Percentiles rank a stretch among this genome's conserved stretches.
Conservation (phyloP, 2,797 vertebrate species). For the Trachurus trachurus region DNA sequence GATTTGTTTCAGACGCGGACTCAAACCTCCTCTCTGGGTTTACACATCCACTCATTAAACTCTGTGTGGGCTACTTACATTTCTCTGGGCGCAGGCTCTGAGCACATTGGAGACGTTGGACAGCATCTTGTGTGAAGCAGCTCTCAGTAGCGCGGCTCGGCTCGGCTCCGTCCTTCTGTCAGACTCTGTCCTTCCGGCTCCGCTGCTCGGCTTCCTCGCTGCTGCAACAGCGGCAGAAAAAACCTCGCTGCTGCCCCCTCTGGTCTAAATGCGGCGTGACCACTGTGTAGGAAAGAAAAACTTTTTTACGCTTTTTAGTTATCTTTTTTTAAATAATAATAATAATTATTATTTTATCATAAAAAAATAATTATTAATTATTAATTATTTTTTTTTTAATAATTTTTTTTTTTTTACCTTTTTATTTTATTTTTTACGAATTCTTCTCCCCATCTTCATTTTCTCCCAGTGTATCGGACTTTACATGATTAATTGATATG, state of each 20-base stretch:
- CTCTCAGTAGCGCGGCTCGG: neutral
- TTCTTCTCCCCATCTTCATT: too few species aligned
- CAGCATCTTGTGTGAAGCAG: slow-evolving; percentile 80
- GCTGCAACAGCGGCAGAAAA: neutral
- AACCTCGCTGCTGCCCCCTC: slow-evolving; percentile 15
- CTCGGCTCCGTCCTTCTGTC: slow-evolving; percentile 67
- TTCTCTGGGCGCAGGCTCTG: slow-evolving; percentile 76
- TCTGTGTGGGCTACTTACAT: slow-evolving; percentile 72
- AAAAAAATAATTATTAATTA: too few species aligned
- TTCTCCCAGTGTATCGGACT: too few species aligned
- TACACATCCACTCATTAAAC: rapidly evolving
- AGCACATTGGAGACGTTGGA: slow-evolving; percentile 81
- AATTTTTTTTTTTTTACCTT: too few species aligned
- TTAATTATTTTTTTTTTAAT: too few species aligned
- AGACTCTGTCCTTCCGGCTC: slow-evolving; percentile 57
- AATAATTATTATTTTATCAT: too few species aligned
- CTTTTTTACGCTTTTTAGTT: too few species aligned
- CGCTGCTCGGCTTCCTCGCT: slow-evolving; percentile 43
- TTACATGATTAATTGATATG: too few species aligned
- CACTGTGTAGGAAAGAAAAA: neutral
- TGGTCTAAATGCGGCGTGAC: neutral
- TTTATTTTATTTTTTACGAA: too few species aligned
- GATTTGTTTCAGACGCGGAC: too few species aligned
- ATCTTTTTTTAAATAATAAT: too few species aligned
- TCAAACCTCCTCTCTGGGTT: rapidly evolving